These are phyloP conservation scores for Tinamus guttatus DNA, from an alignment of 2,113 vertebrate genomes.

Conservation along the genomic window DNA sequence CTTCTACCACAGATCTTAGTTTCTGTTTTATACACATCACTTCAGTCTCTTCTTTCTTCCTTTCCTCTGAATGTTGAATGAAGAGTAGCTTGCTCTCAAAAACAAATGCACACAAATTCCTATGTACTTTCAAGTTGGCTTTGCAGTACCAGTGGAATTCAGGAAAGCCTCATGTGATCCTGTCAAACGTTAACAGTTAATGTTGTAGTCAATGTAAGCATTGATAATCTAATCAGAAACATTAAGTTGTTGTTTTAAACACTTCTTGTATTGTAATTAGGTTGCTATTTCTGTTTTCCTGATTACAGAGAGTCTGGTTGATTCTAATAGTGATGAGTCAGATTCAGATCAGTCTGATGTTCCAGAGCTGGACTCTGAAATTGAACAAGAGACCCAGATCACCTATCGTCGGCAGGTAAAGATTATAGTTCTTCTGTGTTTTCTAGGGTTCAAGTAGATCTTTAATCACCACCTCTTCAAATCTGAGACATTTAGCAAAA, in stretches of 20 bases:
- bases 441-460: background rate
- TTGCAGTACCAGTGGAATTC: background rate
- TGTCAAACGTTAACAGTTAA: background rate
- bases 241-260: slow-evolving; percentile 11
- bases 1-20: background rate
- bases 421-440: background rate
- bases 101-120: background rate
- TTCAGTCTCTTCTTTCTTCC: background rate
- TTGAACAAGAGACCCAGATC: slow-evolving; percentile 96
- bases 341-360: slow-evolving; percentile 98
- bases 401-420: slow-evolving; percentile 92
- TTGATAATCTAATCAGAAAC: slow-evolving; percentile 17
- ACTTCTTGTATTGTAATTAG: background rate
- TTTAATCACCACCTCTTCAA: background rate
- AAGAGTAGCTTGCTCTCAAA: background rate
- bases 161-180: background rate
- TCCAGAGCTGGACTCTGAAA: slow-evolving; percentile 98
- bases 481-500: background rate
- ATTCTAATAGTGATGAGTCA: slow-evolving; percentile 97
- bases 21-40: background rate
- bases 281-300: slow-evolving; percentile 17
- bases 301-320: slow-evolving; percentile 88
- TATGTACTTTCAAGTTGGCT: background rate
- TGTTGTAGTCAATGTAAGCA: background rate
- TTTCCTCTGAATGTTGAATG: background rate